phyloP scores from a whole-genome alignment of 2,797 vertebrate species.

The Acipenser oxyrinchus region DNA sequence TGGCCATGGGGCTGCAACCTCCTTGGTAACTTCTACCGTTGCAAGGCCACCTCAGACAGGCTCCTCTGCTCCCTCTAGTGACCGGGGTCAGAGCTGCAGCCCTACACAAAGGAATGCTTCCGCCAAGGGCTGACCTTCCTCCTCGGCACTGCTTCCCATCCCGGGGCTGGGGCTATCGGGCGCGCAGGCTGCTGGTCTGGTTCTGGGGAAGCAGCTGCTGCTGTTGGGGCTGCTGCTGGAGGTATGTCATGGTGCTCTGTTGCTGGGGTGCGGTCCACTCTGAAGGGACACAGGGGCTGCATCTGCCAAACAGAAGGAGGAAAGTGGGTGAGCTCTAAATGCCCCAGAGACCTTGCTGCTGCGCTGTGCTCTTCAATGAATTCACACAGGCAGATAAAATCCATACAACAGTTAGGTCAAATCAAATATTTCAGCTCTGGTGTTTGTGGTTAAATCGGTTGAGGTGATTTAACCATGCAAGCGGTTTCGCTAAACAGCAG shows the following conservation, averaged over 20 bases:
- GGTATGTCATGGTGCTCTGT: slow-evolving; percentile 62
- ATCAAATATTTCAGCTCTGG: no score
- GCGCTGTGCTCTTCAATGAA: background rate
- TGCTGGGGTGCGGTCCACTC: slow-evolving; percentile 41
- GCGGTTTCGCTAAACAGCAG: background rate
- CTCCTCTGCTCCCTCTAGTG: background rate
- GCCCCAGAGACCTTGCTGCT: background rate
- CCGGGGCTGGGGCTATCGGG: slow-evolving; percentile 43
- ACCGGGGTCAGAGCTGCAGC: background rate
- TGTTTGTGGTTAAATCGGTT: no score
- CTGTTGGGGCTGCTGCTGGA: slow-evolving; percentile 58
- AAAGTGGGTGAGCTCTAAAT: background rate
- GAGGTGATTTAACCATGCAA: no score
- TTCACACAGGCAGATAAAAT: background rate
- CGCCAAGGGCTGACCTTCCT: background rate
- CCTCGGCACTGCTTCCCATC: background rate
- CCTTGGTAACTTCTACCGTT: background rate
- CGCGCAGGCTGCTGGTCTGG: slow-evolving; percentile 64
- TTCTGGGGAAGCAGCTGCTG: slow-evolving; percentile 63
- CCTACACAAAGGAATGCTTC: background rate
- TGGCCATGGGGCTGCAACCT: no score
- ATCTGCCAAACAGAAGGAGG: slow-evolving; percentile 47
- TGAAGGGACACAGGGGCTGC: slow-evolving; percentile 57
- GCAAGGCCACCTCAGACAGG: slow-evolving; percentile 26
- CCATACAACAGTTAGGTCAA: no score